Evolutionary conservation across 2,113 vertebrate genomes (phyloP), one percentile per base, ranked within the genome.

Genomic region (Heliornis fulica): DNA sequence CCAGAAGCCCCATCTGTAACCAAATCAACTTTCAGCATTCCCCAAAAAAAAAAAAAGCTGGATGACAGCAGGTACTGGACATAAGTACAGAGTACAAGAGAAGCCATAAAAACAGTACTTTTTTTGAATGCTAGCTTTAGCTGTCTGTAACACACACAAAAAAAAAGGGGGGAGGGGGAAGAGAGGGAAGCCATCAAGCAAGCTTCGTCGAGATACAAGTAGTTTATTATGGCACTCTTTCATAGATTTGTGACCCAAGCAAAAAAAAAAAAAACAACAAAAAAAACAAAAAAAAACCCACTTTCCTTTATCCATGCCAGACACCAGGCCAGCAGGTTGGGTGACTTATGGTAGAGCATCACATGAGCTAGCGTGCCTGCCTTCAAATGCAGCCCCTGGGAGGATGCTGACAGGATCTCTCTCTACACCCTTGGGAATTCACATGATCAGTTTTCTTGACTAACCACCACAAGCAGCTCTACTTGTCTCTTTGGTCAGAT

Each of bases 331-430:
- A 71, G 57, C 75, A 76, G 63, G 75, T 81, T 80, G 9, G 63
- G 72, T 23, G 61, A 65, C 75, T 76, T 53, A 11, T 0, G 1
- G 34, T 26, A 32, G 40, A 71, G 20, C 4, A 41, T 28, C 15
- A 11, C 0, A 0, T 4, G 48, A 32, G 45, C 63, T 90, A 36
- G 5, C 14, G 31, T 34, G 38, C 74, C 43, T 9, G 7, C 23
- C 81, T 54, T 60, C 2, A 3, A 28, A 56, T 43, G 19, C 74
- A 85, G 89, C n/a, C 32, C 48, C 43, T 0, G 0, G 29, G 41
- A 83, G 11, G 59, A 45, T 13, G 82, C 28, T 61, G 70, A 78
- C 36, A 77, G 50, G 34, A 83, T 80, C 71, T 74, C 45, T 77
- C 45, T 77, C 78, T 65, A 28, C 50, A 50, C 36, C 45, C 54